Percentiles rank a stretch among this genome's conserved stretches.
Conservation (phyloP, 2,888 invertebrate genomes). For the Troides oblongomaculatus region DNA sequence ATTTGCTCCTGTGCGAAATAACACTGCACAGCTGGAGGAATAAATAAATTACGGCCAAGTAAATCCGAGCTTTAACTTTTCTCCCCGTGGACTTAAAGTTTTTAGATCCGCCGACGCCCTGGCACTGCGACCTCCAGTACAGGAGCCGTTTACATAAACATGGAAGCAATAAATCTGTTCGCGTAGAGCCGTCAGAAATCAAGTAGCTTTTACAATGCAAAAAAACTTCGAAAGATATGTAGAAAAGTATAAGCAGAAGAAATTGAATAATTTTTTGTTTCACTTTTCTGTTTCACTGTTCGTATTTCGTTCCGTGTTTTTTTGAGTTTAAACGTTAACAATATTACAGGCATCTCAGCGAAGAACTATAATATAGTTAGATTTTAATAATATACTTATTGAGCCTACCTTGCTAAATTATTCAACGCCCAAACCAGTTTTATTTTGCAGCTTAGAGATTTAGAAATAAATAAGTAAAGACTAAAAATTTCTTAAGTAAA, state of each 20-base stretch:
- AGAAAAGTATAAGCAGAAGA: background rate
- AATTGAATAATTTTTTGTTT: background rate
- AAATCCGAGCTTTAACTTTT: constrained; percentile 26
- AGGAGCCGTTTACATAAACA: constrained; percentile 26
- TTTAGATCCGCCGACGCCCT: constrained; percentile 24
- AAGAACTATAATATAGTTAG: too few species aligned
- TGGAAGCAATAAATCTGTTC: constrained; percentile 25
- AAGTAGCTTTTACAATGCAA: constrained; percentile 14
- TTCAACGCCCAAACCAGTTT: too few species aligned
- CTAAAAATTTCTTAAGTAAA: too few species aligned
- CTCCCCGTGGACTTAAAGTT: constrained; percentile 24
- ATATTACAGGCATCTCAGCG: too few species aligned
- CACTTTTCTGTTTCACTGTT: too few species aligned
- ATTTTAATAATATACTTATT: too few species aligned
- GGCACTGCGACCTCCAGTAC: constrained; percentile 9
- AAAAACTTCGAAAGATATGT: constrained; percentile 10
- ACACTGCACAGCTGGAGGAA: constrained; percentile 10
- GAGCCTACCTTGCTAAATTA: too few species aligned
- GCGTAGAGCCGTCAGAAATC: constrained; percentile 15
- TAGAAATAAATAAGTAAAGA: too few species aligned
- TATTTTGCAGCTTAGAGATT: too few species aligned
- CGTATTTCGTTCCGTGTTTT: too few species aligned
- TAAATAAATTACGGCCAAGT: constrained; percentile 26
- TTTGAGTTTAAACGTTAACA: too few species aligned
- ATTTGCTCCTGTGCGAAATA: constrained; percentile 16